Conservation (phyloP, 2,113 vertebrate species). For the Peromyscus leucopus region DNA sequence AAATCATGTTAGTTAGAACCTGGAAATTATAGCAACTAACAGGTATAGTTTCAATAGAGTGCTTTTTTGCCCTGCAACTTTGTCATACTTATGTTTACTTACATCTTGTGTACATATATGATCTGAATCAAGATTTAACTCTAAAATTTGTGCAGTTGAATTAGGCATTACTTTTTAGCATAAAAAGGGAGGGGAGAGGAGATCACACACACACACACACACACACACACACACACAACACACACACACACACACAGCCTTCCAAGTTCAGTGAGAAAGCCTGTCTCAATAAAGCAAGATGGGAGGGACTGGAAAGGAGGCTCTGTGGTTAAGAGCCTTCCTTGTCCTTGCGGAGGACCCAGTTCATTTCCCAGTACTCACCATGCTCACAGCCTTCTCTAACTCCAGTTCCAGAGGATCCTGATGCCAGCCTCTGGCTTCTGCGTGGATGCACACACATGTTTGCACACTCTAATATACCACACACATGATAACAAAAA, state of each 20-base stretch:
- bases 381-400: background rate
- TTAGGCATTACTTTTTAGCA: conserved; percentile 50
- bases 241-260: background rate
- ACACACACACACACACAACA: background rate
- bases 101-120: background rate
- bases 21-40: conserved; percentile 54
- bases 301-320: background rate
- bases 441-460: background rate
- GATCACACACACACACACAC: background rate
- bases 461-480: conserved; percentile 13
- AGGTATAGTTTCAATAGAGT: conserved; percentile 20
- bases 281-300: background rate
- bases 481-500: background rate
- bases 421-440: background rate
- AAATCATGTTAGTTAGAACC: conserved; percentile 69
- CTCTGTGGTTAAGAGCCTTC: background rate
- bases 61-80: conserved; percentile 40
- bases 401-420: background rate
- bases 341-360: too few relatives aligned
- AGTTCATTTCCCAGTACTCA: background rate
- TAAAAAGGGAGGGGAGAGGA: background rate
- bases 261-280: background rate
- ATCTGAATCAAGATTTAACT: conserved; percentile 36
- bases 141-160: background rate
- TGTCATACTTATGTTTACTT: conserved; percentile 17